These are phyloP conservation scores for Palaemon carinicauda DNA, from an alignment of 1,140 invertebrate genomes.

Conservation along the genomic window DNA sequence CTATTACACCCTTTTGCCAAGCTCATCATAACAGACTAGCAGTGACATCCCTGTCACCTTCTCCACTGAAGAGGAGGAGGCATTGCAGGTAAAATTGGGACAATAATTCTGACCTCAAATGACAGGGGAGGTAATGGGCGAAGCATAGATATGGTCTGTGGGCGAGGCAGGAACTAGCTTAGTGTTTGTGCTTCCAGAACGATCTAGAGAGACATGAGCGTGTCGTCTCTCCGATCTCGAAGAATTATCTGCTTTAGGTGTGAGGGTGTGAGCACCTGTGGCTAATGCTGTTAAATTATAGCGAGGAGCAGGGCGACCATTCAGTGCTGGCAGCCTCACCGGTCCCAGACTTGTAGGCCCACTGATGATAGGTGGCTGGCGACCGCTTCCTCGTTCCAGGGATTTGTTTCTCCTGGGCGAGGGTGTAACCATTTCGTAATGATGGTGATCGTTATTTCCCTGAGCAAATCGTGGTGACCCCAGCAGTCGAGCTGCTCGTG, in stretches of 20 bases:
- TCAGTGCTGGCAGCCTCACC: slow-evolving; percentile 55
- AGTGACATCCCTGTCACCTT: not conserved
- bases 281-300: slow-evolving; percentile 55
- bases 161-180: slow-evolving; percentile 51
- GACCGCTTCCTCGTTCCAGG: slow-evolving; percentile 47
- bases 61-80: no score
- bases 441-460: slow-evolving; percentile 36
- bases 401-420: slow-evolving; percentile 49
- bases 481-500: slow-evolving; percentile 50
- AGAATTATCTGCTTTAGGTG: slow-evolving; percentile 49
- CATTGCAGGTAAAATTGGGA: not conserved
- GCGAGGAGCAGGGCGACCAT: slow-evolving; percentile 43
- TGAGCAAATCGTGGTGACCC: slow-evolving; percentile 31
- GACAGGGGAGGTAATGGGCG: slow-evolving; percentile 59
- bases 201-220: slow-evolving; percentile 56
- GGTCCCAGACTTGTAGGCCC: slow-evolving; percentile 52
- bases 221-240: slow-evolving; percentile 40
- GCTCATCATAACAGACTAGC: slow-evolving; percentile 20
- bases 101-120: slow-evolving; percentile 35
- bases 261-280: slow-evolving; percentile 57
- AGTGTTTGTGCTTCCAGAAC: slow-evolving; percentile 52
- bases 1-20: not conserved
- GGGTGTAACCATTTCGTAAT: slow-evolving; percentile 59
- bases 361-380: slow-evolving; percentile 55
- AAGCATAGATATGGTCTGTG: slow-evolving; percentile 59